Evolutionary conservation across 1,140 invertebrate genomes (phyloP), one percentile per base, ranked within the genome.

Genomic region (Drosophila subobscura): DNA sequence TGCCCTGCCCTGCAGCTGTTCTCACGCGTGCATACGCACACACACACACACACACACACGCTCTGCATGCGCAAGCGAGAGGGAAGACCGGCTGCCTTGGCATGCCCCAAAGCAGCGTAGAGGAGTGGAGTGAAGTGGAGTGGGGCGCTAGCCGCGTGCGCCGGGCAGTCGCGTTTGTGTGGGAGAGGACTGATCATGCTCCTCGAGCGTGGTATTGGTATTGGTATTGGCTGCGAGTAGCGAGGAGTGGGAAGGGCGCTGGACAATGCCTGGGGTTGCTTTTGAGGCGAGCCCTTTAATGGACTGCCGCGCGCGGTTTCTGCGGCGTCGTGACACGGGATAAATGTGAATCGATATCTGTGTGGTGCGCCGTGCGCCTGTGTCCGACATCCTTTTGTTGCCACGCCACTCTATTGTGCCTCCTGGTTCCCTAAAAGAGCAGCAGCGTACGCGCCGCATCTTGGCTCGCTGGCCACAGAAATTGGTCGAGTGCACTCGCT

Each of bases 401-500:
- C 10, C n/a, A 7, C 22, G 4, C 49, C 52, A 56, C 54, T 66
- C 41, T 60, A 29, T 29, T 16, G n/a, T 54, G 46, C 46, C n/a
- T 41, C 49, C 53, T 25, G 42, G 51, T 49, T 51, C 53, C 61
- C 23, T 46, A 86, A 86, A 61, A 73, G 77, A 79, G 46, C 49
- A 64, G 40, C 63, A 67, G 63, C 83, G 41, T 40, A 29, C 52
- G 55, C 68, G 68, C 52, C 41, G 49, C 57, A 71, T 59, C 60
- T 79, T 84, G 80, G 72, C 63, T 41, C 72, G 63, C 44, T 77
- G 55, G 58, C 65, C 65, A 63, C 77, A 77, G 46, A 77, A 89
- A 89, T 89, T 85, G 84, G 85, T 89, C 79, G 85, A 81, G 80
- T 90, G 86, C 86, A 89, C 73, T 86, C 77, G 68, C 65, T 60